These are phyloP conservation scores for Hydrolagus affinis DNA, from an alignment of 2,113 vertebrate species.

Conservation along the genomic window DNA sequence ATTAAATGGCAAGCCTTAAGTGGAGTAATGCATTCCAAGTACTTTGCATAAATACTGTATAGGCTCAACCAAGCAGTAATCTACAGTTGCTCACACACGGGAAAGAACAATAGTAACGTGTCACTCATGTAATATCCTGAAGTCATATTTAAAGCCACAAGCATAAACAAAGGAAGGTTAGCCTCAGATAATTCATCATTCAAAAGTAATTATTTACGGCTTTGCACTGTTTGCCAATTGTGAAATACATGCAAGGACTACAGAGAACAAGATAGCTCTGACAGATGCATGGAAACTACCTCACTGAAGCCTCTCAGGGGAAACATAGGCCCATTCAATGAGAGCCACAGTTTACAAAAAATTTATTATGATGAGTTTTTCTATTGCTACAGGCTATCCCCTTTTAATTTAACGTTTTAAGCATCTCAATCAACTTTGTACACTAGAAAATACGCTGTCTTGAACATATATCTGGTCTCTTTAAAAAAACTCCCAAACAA, in stretches of 20 bases:
- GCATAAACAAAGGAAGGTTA: neutral
- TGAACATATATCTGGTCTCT: neutral
- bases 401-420: neutral
- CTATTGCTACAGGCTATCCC: neutral
- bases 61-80: neutral
- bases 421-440: neutral
- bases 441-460: neutral
- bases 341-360: neutral
- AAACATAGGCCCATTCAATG: neutral
- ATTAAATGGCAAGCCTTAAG: too few relatives aligned
- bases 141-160: neutral
- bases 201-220: neutral
- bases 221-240: neutral
- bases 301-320: neutral
- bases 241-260: neutral
- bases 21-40: neutral
- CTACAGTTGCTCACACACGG: neutral
- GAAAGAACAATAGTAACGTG: neutral
- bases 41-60: neutral
- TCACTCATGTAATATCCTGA: neutral
- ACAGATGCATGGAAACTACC: neutral
- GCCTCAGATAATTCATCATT: constrained; percentile 2
- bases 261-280: constrained; percentile 3
- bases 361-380: neutral
- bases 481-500: too few relatives aligned